These are phyloP conservation scores for Todiramphus saurophagus DNA, from an alignment of 2,113 vertebrate species.

Conservation along the genomic window DNA sequence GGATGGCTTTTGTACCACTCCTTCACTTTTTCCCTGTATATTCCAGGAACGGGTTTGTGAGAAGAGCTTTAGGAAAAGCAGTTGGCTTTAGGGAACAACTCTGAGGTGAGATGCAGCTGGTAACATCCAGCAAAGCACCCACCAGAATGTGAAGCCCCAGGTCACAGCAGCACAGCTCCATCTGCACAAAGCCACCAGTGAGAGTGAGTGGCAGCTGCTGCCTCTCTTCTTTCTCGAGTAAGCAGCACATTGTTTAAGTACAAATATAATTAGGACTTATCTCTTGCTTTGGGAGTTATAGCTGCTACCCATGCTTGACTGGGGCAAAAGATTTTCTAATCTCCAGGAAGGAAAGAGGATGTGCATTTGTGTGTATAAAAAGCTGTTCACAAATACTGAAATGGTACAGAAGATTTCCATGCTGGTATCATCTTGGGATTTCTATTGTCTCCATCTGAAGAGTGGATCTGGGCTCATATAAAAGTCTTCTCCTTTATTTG, in stretches of 20 bases:
- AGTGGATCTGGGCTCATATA: neutral
- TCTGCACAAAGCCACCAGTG: neutral
- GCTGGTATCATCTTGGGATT: neutral
- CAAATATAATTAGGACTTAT: conserved; percentile 13
- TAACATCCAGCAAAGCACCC: neutral
- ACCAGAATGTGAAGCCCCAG: neutral
- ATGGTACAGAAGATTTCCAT: neutral
- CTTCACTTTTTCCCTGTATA: neutral
- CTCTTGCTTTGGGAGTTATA: neutral
- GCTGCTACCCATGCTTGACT: neutral
- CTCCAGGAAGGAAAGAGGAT: neutral
- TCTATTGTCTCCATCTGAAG: neutral
- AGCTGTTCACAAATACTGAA: neutral
- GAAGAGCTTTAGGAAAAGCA: neutral
- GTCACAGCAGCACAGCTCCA: neutral
- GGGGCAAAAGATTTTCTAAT: neutral
- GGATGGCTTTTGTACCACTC: neutral
- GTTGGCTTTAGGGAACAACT: neutral
- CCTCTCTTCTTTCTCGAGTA: neutral
- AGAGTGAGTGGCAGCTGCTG: neutral
- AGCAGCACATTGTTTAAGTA: neutral
- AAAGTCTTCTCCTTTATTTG: neutral
- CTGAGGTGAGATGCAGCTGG: neutral
- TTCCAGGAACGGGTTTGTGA: neutral
- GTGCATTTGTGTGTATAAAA: neutral